A percentile compares a stretch with the other conserved stretches of the same genome.
These are phyloP conservation scores for Thalassophryne amazonica DNA, from an alignment of 2,797 vertebrate species.

Conservation along the genomic window DNA sequence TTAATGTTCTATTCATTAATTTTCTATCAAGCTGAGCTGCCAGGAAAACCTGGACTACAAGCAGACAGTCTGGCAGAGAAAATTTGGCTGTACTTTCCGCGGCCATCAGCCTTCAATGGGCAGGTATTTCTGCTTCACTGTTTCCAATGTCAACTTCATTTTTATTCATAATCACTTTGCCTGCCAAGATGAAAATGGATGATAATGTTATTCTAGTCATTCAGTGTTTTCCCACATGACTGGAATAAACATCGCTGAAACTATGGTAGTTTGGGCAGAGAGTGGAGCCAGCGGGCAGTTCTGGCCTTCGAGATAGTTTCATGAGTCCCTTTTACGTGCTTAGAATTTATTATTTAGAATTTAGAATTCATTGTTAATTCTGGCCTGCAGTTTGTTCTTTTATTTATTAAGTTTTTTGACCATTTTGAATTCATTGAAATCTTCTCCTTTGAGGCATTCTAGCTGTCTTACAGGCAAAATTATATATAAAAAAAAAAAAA, in stretches of 20 bases:
- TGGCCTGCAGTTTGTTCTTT: too few relatives aligned
- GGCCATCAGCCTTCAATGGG: constrained; percentile 28
- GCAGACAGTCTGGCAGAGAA: constrained; percentile 21
- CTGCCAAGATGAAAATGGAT: constrained; percentile 44
- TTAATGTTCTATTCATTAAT: constrained; percentile 30
- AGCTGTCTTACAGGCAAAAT: too few relatives aligned
- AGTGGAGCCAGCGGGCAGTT: too few relatives aligned
- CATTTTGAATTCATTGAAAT: too few relatives aligned
- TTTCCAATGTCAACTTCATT: constrained; percentile 52
- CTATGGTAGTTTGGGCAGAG: background rate
- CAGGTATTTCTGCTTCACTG: constrained; percentile 28
- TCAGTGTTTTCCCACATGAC: constrained; percentile 7
- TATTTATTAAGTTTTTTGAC: too few relatives aligned
- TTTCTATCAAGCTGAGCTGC: constrained; percentile 31
- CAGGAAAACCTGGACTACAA: constrained; percentile 17
- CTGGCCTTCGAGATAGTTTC: too few relatives aligned
- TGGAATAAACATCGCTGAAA: constrained; percentile 19
- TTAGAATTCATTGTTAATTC: too few relatives aligned
- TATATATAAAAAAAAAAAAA: too few relatives aligned
- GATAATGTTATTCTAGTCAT: constrained; percentile 38
- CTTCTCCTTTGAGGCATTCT: too few relatives aligned
- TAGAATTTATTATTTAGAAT: too few relatives aligned
- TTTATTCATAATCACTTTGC: constrained; percentile 44
- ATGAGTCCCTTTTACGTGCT: too few relatives aligned
- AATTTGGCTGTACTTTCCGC: constrained; percentile 30